Conservation (phyloP, 2,797 vertebrate species). For the Sebastes nivosus region DNA sequence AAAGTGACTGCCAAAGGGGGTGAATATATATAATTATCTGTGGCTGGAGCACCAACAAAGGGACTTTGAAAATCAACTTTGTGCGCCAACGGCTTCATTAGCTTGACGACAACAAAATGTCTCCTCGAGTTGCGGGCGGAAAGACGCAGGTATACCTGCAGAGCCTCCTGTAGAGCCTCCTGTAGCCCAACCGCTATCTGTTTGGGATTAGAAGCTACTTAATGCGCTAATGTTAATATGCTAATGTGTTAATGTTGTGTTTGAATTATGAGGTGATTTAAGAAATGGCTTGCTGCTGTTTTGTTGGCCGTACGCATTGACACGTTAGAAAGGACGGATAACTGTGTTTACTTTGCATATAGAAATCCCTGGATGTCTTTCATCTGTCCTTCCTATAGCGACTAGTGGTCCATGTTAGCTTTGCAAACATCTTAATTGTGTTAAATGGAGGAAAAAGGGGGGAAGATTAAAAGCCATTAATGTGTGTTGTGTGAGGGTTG, state of each 20-base stretch:
- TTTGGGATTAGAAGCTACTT: conserved; percentile 70
- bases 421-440: conserved; percentile 86
- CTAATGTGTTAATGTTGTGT: conserved; percentile 67
- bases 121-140: conserved; percentile 39
- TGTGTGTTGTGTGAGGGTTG: conserved; percentile 75
- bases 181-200: conserved; percentile 43
- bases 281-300: conserved; percentile 58
- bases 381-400: conserved; percentile 80
- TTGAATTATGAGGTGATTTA: conserved; percentile 70
- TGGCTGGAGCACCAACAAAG: conserved; percentile 70
- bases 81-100: conserved; percentile 73
- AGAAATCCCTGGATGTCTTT: conserved; percentile 80
- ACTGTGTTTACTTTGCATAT: conserved; percentile 75
- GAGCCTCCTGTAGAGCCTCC: conserved; percentile 50
- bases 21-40: conserved; percentile 80
- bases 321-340: conserved; percentile 64
- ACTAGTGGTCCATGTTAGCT: conserved; percentile 82
- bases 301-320: conserved; percentile 66
- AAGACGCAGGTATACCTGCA: conserved; percentile 65
- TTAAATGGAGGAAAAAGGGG: conserved; percentile 82
- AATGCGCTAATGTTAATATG: conserved; percentile 68
- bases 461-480: conserved; percentile 83
- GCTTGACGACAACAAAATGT: conserved; percentile 68
- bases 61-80: conserved; percentile 71
- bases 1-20: conserved; percentile 75